Base-by-base conservation (phyloP, 2,113 vertebrate genomes). In the Solea solea region DNA sequence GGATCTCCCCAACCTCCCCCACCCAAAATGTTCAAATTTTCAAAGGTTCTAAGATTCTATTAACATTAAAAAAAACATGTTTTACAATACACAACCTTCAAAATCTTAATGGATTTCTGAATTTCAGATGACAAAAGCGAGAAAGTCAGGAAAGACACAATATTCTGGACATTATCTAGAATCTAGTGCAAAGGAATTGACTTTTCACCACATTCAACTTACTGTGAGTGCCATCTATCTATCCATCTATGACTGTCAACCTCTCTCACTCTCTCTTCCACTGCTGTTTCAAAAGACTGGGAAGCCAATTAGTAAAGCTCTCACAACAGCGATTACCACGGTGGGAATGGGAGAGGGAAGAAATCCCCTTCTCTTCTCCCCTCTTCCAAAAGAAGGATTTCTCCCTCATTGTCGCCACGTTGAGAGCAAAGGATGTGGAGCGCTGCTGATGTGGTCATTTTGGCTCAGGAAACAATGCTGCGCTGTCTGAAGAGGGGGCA, bases 391-490 rank as follows among this genome's bases (percentile, higher is more conserved):
- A 78, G 83, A 68, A 68, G 82, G 82, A 82, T 88, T 85, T 88
- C 74, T 75, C 45, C 64, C 58, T 82, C 76, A 86, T 89, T 90
- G 87, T 86, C 62, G 21, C 54, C 15, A n/a, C 42, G 51, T 73
- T 54, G 80, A 62, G 84, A 78, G 84, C 15, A 54, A 72, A 88
- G 86, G 86, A 86, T 85, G 80, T 68, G 63, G 72, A 74, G 87
- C 28, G 66, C 72, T 80, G 83, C 81, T 82, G 83, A 76, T 90
- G 83, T 81, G 79, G 80, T 85, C 27, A 74, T 81, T 84, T 74
- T 88, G 89, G 85, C 89, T 86, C 13, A 7, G 69, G 80, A 86
- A 21, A 90, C 89, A 89, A 90, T 86, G 86, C 78, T 5, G 44
- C 15, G 76, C 84, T 87, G 84, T 90, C 76, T 87, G 74, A 78